These are phyloP conservation scores for Heliocidaris erythrogramma DNA, from an alignment of 35 echinoderm and acorn worm species.

Conservation along the genomic window DNA sequence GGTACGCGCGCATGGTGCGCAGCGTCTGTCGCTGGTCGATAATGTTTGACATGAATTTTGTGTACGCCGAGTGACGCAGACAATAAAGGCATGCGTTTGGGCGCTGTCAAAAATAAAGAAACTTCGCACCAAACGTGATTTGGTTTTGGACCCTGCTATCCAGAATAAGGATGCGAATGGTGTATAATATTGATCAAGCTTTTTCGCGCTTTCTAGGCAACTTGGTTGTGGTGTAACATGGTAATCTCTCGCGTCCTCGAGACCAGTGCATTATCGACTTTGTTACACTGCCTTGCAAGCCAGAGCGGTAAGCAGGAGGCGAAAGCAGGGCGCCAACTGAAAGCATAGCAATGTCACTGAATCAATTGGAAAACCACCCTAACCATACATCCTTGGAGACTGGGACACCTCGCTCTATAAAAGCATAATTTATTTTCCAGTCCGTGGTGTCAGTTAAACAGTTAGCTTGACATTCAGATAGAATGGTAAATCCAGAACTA, in stretches of 20 bases:
- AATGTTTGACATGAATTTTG: conserved; percentile 3
- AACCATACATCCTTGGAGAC: not conserved
- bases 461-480: not conserved
- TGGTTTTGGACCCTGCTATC: not conserved
- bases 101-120: not conserved
- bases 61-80: not conserved
- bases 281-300: not conserved
- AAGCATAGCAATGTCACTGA: conserved; percentile 16
- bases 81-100: not conserved
- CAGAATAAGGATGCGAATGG: not conserved
- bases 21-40: not conserved
- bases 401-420: not conserved
- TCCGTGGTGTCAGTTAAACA: not conserved
- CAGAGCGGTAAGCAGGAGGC: not conserved
- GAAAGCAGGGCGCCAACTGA: not conserved
- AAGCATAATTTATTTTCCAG: not conserved
- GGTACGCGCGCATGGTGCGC: not conserved
- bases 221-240: not conserved
- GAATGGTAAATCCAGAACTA: not conserved
- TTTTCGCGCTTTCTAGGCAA: not conserved
- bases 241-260: not conserved
- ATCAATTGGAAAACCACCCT: not conserved
- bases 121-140: not conserved
- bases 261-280: not conserved
- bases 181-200: not conserved